Percentiles rank a stretch among this genome's conserved stretches.
These are phyloP conservation scores for Lontra canadensis DNA, from an alignment of 2,113 vertebrate species.

Conservation along the genomic window DNA sequence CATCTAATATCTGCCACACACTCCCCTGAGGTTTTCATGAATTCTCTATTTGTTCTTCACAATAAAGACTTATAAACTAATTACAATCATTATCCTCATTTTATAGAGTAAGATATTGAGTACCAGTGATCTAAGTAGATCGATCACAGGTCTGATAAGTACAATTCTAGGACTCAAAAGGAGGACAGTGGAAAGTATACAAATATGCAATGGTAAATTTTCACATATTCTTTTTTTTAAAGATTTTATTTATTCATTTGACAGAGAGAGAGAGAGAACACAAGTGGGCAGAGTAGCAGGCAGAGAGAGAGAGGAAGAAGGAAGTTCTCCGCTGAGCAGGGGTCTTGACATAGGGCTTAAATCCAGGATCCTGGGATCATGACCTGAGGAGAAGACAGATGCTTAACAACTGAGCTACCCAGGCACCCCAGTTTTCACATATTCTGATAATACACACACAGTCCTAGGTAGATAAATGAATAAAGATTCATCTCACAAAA, in stretches of 20 bases:
- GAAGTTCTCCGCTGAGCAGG: too few species aligned
- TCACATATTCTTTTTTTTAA: neutral
- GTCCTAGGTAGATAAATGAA: neutral
- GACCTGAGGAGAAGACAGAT: too few species aligned
- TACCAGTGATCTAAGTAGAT: neutral
- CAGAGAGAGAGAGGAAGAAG: too few species aligned
- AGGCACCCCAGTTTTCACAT: neutral
- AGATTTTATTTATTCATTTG: too few species aligned
- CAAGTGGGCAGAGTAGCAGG: too few species aligned
- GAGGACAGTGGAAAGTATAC: neutral
- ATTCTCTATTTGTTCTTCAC: neutral
- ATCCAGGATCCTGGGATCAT: too few species aligned
- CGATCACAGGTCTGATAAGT: neutral
- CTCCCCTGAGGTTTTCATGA: neutral
- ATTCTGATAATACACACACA: neutral
- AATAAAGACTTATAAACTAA: neutral
- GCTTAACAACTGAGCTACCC: too few species aligned
- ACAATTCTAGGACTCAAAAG: neutral
- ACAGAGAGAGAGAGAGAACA: too few species aligned
- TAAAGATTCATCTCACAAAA: neutral
- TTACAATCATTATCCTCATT: neutral
- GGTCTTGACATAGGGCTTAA: too few species aligned
- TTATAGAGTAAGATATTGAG: neutral
- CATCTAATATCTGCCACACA: neutral
- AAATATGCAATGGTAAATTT: neutral